Evolutionary conservation across 2,797 vertebrate genomes (phyloP), one percentile per base, ranked within the genome.

Genomic region (Carduelis carduelis): DNA sequence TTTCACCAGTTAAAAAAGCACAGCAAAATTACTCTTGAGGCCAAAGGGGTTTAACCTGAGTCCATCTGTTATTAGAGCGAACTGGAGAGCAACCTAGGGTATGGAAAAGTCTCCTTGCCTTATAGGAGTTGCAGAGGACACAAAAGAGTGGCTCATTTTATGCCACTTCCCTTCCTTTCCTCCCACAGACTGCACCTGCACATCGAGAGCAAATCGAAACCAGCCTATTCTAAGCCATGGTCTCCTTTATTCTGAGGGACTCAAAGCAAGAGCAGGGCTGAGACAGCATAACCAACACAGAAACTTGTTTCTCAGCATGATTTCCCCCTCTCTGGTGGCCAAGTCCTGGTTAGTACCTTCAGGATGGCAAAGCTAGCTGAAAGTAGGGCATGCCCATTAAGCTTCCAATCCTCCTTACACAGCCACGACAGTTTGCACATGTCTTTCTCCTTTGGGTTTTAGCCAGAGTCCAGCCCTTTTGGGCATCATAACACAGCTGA

Each of bases 181-280:
- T 88, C 93, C 94, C 94, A 87, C 75, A 64, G 64, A 50, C 75
- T 94, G 93, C 96, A 96, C 96, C 96, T 96, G 89, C 93, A 93
- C 46, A 74, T 66, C 11, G 13, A 93, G 74, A 95, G 68, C 87
- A 79, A 91, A 94, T 94, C 2, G 49, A 96, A 96, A 96, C 80
- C 68, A 89, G 83, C 27, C 85, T 93, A 30, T 95, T 96, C 86
- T 96, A 74, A 95, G 92, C 80, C 61, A 52, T 30, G 43, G 56
- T 81, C 89, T 95, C 83, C 37, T 94, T 95, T 96, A 82, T 96
- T 91, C 82, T 92, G 87, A 91, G 83, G 90, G 85, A 74, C 80
- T 37, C 80, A 68, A 82, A 95, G 78, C 3, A 4, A 91, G 83
- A 89, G 83, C 23, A 3, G 79, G 86, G 80, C 64, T 77, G 60